Evolutionary conservation across 2,888 invertebrate genomes (phyloP).

Genomic region (Rambutsinella grinnellia): DNA sequence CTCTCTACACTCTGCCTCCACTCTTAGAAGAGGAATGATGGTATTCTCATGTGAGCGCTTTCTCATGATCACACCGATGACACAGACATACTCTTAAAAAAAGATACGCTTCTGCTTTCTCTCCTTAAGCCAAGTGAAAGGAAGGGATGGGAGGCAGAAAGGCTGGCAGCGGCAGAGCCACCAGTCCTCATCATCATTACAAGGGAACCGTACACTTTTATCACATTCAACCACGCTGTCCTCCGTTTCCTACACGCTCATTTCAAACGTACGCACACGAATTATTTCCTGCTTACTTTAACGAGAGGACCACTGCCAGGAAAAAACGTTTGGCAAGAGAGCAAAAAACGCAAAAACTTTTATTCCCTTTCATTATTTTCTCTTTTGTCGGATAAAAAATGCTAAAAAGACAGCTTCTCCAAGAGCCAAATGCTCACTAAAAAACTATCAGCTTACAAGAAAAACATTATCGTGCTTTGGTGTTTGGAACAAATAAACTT

Average conservation of each 20-base stretch:
- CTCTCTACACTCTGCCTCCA: conserved; percentile 3
- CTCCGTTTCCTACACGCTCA: neutral
- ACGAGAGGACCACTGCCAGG: too few relatives aligned
- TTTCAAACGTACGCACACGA: neutral
- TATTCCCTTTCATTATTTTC: too few relatives aligned
- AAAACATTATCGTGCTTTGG: too few relatives aligned
- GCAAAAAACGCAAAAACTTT: too few relatives aligned
- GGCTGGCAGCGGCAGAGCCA: conserved; percentile 30
- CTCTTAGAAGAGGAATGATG: conserved; percentile 2
- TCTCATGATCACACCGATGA: neutral
- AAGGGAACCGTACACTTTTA: conserved; percentile 18
- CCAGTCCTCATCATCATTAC: conserved; percentile 25
- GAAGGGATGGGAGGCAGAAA: conserved; percentile 14
- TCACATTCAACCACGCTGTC: neutral
- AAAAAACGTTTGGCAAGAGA: too few relatives aligned
- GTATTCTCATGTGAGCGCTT: conserved; percentile 17
- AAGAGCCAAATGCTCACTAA: too few relatives aligned
- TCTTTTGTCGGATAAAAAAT: too few relatives aligned
- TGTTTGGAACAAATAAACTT: too few relatives aligned
- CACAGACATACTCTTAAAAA: conserved; percentile 7
- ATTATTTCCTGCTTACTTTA: neutral
- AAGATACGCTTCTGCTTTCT: neutral
- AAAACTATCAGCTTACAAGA: too few relatives aligned
- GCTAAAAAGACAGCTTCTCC: too few relatives aligned
- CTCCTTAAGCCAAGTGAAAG: conserved; percentile 31